Conservation (phyloP, 2,113 vertebrate genomes). For the Pygoscelis adeliae region DNA sequence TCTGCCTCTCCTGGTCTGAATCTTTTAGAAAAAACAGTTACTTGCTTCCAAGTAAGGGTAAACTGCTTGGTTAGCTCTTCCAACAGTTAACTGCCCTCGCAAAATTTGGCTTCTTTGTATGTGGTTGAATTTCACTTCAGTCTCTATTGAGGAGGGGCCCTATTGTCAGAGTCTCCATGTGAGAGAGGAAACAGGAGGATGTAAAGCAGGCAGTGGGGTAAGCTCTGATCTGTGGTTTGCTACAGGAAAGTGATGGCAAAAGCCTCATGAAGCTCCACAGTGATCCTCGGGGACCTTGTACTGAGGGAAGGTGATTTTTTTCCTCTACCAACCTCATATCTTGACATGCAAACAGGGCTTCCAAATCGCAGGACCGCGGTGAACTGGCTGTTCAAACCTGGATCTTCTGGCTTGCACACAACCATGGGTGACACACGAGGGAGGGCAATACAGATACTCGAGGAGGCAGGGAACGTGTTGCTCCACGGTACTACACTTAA, state of each 20-base stretch:
- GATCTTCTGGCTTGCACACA: neutral
- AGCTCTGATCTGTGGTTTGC: neutral
- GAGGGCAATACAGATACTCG: neutral
- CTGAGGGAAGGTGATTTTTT: neutral
- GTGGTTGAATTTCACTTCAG: neutral
- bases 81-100: neutral
- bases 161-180: neutral
- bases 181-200: neutral
- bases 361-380: neutral
- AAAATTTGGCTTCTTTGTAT: neutral
- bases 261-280: neutral
- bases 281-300: neutral
- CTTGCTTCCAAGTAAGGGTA: neutral
- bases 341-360: neutral
- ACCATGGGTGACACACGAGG: fast-evolving
- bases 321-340: neutral
- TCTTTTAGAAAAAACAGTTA: neutral
- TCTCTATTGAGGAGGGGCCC: neutral
- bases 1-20: neutral
- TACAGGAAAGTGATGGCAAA: neutral
- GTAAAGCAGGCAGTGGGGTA: neutral
- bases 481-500: neutral
- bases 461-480: neutral
- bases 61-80: neutral
- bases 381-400: neutral